These are phyloP conservation scores for Pristionchus entomophagus DNA, from an alignment of 2,888 invertebrate species.

Conservation along the genomic window DNA sequence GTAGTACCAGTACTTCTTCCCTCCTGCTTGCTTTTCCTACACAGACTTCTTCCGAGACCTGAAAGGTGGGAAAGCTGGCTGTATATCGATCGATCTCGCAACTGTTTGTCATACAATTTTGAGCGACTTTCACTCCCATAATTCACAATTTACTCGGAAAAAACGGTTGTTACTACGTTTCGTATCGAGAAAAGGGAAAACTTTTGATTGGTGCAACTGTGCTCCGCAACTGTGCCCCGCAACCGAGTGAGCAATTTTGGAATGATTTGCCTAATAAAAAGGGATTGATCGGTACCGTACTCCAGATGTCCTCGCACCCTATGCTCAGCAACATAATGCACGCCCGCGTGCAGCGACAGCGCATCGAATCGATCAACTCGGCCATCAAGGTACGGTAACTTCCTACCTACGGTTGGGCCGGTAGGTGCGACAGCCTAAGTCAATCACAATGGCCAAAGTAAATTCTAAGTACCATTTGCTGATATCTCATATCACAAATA, in stretches of 20 bases:
- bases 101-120: neutral
- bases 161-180: no score
- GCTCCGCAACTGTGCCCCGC: neutral
- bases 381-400: neutral
- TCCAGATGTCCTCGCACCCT: slow-evolving; percentile 13
- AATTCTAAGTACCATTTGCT: no score
- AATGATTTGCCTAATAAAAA: no score
- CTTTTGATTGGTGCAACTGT: neutral
- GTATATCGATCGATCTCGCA: neutral
- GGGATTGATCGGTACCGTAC: no score
- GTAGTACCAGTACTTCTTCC: neutral
- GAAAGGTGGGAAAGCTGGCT: neutral
- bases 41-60: neutral
- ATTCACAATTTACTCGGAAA: neutral
- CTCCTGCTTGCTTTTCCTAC: neutral
- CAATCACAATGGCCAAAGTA: no score
- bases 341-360: neutral
- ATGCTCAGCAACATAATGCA: neutral
- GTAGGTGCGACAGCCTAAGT: no score
- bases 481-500: no score
- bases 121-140: no score
- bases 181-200: neutral
- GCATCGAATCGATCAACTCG: neutral
- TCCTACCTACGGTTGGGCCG: no score
- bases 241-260: neutral